phyloP scores from a whole-genome alignment of 53 echinoderm and acorn worm genomes.

The Paracentrotus lividus region DNA sequence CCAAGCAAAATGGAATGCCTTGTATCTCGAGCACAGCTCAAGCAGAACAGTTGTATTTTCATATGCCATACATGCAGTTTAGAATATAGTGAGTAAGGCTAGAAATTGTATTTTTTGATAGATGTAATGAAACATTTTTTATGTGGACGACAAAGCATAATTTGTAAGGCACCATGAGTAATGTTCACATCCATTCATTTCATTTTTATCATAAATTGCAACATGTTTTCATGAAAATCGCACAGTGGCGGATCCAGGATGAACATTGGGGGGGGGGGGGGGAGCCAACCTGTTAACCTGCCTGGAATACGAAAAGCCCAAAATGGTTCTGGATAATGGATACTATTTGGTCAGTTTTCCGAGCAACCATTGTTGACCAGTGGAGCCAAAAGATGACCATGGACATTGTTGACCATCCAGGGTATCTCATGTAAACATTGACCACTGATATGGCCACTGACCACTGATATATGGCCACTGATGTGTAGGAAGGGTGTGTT shows the following conservation, averaged over 20 bases:
- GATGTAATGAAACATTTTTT: neutral
- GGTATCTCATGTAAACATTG: constrained; percentile 10
- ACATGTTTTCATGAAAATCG: too few species aligned
- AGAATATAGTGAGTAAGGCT: neutral
- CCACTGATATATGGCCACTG: neutral
- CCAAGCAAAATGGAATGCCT: neutral
- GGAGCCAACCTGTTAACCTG: too few species aligned
- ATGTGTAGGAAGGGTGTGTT: neutral
- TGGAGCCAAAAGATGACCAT: neutral
- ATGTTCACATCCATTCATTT: neutral
- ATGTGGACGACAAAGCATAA: neutral
- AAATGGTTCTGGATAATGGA: neutral
- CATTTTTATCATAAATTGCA: neutral
- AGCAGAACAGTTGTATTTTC: constrained; percentile 11
- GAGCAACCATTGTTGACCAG: constrained; percentile 9
- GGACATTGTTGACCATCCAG: neutral
- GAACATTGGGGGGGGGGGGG: too few species aligned
- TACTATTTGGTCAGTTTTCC: neutral
- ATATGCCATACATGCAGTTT: constrained; percentile 8
- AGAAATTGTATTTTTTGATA: neutral
- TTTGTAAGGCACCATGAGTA: neutral
- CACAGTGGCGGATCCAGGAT: too few species aligned
- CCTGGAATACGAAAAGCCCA: neutral
- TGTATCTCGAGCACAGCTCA: neutral
- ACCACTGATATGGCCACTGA: neutral